Evolutionary conservation across 2,888 invertebrate genomes (phyloP), one percentile per base, ranked within the genome.

Genomic region (Digitonthophagus gazella): DNA sequence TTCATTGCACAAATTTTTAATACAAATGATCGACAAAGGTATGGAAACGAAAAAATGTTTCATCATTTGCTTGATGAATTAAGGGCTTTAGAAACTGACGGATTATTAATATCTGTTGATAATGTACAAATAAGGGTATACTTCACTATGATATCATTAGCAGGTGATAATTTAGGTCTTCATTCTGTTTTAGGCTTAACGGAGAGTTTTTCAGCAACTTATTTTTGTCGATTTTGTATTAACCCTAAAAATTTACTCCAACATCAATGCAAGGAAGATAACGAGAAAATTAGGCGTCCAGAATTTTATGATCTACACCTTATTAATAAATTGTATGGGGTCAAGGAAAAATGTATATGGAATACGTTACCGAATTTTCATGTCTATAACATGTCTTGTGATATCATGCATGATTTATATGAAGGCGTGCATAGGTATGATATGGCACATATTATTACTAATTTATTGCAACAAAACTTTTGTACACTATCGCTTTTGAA

Each of bases 331-430:
- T n/a, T 44, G 22, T 64, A 18, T 18, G 77, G 76, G 15, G 69
- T 78, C 3, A 75, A 74, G 65, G 72, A 73, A 69, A 19, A 71
- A 28, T 75, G 76, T 70, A 63, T 76, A 18, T 78, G 73, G 67
- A 74, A 78, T 74, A 16, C 57, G 8, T 28, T 74, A 11, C 8
- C 44, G 5, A 44, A 72, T 70, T 78, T 76, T 74, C 75, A 79
- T n/a, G n/a, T n/a, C n/a, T 73, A 65, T 69, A 79, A 78, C 73
- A 18, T 70, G 14, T 72, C 72, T 57, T 75, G 74, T 69, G 78
- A 79, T 65, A 67, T 78, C 20, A 76, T 78, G 76, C 79, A 79
- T 67, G 78, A 79, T 68, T 57, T 77, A 44, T 72, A 70, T 63
- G 74, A 76, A 68, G 76, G 77, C 2, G 64, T 77, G 15, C 72